A percentile compares a stretch with the other conserved stretches of the same genome.
These are phyloP conservation scores for Drosophila dunni DNA, from an alignment of 1,140 invertebrate genomes.

Conservation along the genomic window DNA sequence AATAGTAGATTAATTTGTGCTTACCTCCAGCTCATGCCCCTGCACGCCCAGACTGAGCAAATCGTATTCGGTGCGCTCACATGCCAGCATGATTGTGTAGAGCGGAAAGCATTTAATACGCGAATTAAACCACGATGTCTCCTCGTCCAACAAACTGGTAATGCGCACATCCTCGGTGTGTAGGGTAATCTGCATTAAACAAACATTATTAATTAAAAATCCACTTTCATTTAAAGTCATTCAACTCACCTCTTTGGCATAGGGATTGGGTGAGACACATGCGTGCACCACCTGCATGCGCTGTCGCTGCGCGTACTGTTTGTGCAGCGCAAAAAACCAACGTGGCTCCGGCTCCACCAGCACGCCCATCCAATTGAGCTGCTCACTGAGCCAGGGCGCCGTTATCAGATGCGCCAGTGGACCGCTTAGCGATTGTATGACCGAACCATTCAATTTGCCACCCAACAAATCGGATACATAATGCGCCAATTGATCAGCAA, in stretches of 20 bases:
- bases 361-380: conserved; percentile 90
- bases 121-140: conserved; percentile 85
- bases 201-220: background rate
- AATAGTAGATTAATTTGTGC: conserved; percentile 1
- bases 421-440: conserved; percentile 86
- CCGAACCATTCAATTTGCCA: conserved; percentile 85
- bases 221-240: background rate
- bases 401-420: conserved; percentile 83
- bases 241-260: conserved; percentile 89
- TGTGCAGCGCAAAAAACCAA: conserved; percentile 88
- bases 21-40: conserved; percentile 86
- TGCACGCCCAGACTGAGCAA: conserved; percentile 90
- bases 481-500: conserved; percentile 85
- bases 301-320: conserved; percentile 85
- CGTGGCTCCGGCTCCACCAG: conserved; percentile 90
- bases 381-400: conserved; percentile 88
- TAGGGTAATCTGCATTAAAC: conserved; percentile 86
- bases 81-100: conserved; percentile 91
- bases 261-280: conserved; percentile 89
- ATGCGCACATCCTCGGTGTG: conserved; percentile 88
- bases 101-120: conserved; percentile 94
- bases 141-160: conserved; percentile 86
- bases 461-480: conserved; percentile 84
- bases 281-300: conserved; percentile 88
- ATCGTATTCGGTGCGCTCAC: conserved; percentile 89